Percentiles rank a stretch among this genome's conserved stretches.
Evolutionary conservation across 2,888 invertebrate genomes (phyloP).

Genomic region (Drosophila atroscutellata): DNA sequence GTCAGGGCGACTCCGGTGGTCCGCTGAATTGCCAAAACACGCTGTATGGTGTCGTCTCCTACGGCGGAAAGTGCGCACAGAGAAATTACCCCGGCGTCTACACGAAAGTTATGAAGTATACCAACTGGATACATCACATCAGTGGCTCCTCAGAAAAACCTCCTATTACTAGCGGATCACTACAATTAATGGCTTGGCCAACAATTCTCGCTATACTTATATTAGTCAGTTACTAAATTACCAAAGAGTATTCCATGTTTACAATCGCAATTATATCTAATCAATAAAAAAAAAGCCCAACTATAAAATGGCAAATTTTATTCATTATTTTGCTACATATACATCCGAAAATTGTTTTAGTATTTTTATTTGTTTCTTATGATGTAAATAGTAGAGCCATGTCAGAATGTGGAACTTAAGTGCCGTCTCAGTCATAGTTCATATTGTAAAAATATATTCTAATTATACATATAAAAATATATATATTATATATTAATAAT

Average conservation of each 20-base stretch:
- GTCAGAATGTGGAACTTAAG: slow-evolving; percentile 18
- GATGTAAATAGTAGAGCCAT: neutral
- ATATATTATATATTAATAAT: neutral
- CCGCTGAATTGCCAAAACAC: slow-evolving; percentile 67
- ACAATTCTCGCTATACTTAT: slow-evolving; percentile 24
- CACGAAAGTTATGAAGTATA: slow-evolving; percentile 73
- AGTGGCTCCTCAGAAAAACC: slow-evolving; percentile 31
- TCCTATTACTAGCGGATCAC: neutral
- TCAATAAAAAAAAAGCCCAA: slow-evolving; percentile 21
- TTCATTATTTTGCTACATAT: slow-evolving; percentile 2
- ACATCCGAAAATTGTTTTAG: neutral
- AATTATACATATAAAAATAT: slow-evolving; percentile 2
- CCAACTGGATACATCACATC: slow-evolving; percentile 62
- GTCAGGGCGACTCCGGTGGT: slow-evolving; percentile 82
- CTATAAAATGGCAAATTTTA: slow-evolving; percentile 4
- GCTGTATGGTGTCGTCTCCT: slow-evolving; percentile 78
- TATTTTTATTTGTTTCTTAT: neutral
- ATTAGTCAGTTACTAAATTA: slow-evolving; percentile 1
- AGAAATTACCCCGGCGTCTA: slow-evolving; percentile 76
- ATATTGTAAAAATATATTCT: slow-evolving; percentile 7
- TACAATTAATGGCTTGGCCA: neutral
- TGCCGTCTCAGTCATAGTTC: slow-evolving; percentile 9
- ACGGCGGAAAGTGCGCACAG: slow-evolving; percentile 70
- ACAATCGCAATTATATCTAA: slow-evolving; percentile 29
- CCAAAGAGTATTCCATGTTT: neutral